These are phyloP conservation scores for Apostichopus japonicus DNA, from an alignment of 35 echinoderm and acorn worm genomes.

Conservation along the genomic window DNA sequence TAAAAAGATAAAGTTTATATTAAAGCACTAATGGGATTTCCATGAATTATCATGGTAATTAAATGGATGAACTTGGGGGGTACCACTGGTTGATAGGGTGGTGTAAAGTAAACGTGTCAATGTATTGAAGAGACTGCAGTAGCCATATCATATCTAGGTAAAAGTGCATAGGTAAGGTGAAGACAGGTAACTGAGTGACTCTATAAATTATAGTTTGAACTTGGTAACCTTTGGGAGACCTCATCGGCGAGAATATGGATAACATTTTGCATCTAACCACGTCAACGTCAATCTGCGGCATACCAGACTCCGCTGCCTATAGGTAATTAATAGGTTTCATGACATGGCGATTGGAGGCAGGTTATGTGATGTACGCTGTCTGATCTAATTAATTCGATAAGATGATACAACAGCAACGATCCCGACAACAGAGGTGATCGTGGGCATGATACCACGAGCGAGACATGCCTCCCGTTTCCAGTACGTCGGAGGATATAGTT, in stretches of 20 bases:
- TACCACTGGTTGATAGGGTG: too few species aligned
- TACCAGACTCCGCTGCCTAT: neutral
- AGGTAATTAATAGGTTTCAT: conserved; percentile 15
- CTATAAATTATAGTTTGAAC: neutral
- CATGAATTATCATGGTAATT: too few species aligned
- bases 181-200: neutral
- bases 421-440: neutral
- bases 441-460: neutral
- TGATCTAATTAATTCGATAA: conserved; percentile 25
- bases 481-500: neutral
- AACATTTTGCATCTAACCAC: neutral
- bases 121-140: too few species aligned
- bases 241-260: neutral
- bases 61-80: too few species aligned
- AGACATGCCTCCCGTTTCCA: neutral
- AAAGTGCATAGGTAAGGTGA: neutral
- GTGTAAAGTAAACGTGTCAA: too few species aligned
- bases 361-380: conserved; percentile 14
- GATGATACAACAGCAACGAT: conserved; percentile 27
- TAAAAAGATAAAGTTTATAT: too few species aligned
- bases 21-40: too few species aligned
- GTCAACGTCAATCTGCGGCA: neutral
- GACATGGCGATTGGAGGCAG: neutral
- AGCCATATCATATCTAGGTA: too few species aligned
- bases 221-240: neutral